Evolutionary conservation across 2,888 invertebrate species (phyloP), one percentile per base, ranked within the genome.

Genomic region (Gastrophysa polygoni): DNA sequence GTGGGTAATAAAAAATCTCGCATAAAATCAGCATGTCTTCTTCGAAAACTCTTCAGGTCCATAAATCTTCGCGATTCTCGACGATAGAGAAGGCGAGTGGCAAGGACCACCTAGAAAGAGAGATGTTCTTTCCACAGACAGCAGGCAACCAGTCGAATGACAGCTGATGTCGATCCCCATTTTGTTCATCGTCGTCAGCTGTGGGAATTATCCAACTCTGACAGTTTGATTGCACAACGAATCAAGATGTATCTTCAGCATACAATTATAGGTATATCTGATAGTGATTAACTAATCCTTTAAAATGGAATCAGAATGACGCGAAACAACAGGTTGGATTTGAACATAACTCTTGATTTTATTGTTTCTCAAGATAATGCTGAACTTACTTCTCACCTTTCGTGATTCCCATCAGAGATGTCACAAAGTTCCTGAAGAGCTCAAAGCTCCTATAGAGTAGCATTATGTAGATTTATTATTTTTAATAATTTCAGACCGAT

Each of bases 81-180:
- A 62, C 57, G 61, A 61, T 38, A 38, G 38, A 38, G 60, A 65
- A 65, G 66, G 66, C 67, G 61, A 68, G 69, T 65, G 66, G 66
- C 57, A 38, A 16, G 24, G 77, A 78, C 78, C 78, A 78, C 78
- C 77, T 71, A 69, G 77, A 78, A 76, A 75, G 77, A 75, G 77
- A 77, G 77, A 78, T 72, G 76, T 77, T 75, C 72, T 64, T 38
- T 46, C 68, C 49, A 68, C 69, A 71, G 76, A 75, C 74, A 71
- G 68, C 69, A 71, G 76, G 74, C 76, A 71, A 77, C 76, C 76
- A 74, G 75, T 69, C 74, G 76, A 77, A 74, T 77, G 78, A 77
- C 78, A 77, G 77, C 78, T 76, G n/a, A n/a, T n/a, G 75, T 77
- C 77, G 61, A 65, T 65, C 61, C 57, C 24, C 38, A 21, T 64